Conservation (phyloP, 2,797 vertebrate species). For the Kryptolebias ocellatus region DNA sequence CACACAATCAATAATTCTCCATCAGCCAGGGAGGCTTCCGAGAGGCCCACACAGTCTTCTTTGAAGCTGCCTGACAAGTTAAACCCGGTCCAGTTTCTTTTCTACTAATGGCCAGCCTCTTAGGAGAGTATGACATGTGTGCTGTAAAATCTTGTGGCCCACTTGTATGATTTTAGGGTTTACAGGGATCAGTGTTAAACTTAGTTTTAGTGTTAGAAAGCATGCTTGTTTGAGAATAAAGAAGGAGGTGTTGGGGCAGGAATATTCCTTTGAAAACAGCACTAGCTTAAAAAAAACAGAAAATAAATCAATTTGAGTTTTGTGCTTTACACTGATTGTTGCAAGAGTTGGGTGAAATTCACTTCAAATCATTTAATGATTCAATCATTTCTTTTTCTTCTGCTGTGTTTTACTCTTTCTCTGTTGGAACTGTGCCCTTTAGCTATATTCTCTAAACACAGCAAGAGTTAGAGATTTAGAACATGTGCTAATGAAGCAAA, state of each 20-base stretch:
- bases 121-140: constrained; percentile 64
- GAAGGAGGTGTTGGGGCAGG: constrained; percentile 11
- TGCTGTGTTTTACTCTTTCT: neutral
- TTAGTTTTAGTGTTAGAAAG: constrained; percentile 44
- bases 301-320: constrained; percentile 46
- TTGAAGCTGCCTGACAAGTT: constrained; percentile 84
- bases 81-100: constrained; percentile 78
- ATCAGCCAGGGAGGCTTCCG: constrained; percentile 76
- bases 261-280: constrained; percentile 55
- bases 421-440: constrained; percentile 55
- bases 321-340: constrained; percentile 55
- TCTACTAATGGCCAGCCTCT: constrained; percentile 75
- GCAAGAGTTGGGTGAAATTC: constrained; percentile 41
- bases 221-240: constrained; percentile 22
- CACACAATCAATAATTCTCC: constrained; percentile 84
- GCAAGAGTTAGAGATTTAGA: constrained; percentile 64
- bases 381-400: constrained; percentile 28
- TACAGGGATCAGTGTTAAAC: constrained; percentile 45
- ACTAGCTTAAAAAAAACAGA: constrained; percentile 41
- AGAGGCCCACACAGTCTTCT: constrained; percentile 76
- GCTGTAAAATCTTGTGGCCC: constrained; percentile 57
- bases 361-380: constrained; percentile 62
- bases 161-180: constrained; percentile 50
- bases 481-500: constrained; percentile 76
- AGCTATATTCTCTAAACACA: constrained; percentile 61